Evolutionary conservation across 2,888 invertebrate species (phyloP), one percentile per base, ranked within the genome.

Genomic region (Polyommatus iphigenia): DNA sequence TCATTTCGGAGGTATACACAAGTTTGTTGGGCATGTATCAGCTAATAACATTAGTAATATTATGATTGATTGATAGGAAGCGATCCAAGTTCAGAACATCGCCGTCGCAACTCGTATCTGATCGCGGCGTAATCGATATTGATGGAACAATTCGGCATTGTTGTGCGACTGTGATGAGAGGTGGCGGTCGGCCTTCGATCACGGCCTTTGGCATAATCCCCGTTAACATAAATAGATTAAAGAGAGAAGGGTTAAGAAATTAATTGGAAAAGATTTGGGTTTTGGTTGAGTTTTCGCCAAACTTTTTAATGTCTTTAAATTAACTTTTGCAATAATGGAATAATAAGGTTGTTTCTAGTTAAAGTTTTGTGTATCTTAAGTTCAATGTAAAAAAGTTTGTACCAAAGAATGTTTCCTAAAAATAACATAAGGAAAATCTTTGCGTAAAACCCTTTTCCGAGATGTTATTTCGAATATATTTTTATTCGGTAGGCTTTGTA

Each of bases 141-240:
- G 75, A 75, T 75, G 50, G 50, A 75, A 75, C 50, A 75, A 75
- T 75, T 75, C 75, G 46, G 75, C 10, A 54, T 75, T 75, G 75
- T 75, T 75, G 75, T 54, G 54, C 75, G 29, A 29, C 29, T 54
- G 24, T 54, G 7, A 75, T 54, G 13, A 24, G 29, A 54, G 29
- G 29, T 75, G 75, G 75, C 29, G 54, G 54, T 29, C 29, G 50
- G 20, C 46, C 29, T 67, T 73, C 46, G 50, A 50, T 73, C 29
- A 29, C 29, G 75, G 75, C 75, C 75, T 75, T 75, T 75, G 75
- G 75, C 75, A 72, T 72, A 72, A 72, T 41, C 72, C n/a, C 29
- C 67, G 67, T 29, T 29, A 67, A 18, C 67, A 67, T 67, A 67
- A 67, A 67, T 67, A 67, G 67, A 67, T 67, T 67, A 67, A 67